Percentiles rank a stretch among this genome's conserved stretches.
Evolutionary conservation across 2,888 invertebrate species (phyloP).

Genomic region (Lasius fuliginosus): DNA sequence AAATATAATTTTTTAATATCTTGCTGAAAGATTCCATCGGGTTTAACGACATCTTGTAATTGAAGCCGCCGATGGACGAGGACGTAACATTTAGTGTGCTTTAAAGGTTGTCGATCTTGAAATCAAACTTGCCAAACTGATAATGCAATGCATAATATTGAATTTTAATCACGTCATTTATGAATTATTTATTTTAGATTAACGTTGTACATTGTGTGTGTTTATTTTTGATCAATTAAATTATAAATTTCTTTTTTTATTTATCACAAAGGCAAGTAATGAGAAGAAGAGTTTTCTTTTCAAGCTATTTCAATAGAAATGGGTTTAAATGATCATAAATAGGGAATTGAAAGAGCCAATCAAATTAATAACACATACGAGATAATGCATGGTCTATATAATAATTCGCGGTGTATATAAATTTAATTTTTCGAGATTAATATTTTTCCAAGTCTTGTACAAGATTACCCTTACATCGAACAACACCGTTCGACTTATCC

Average conservation of each 20-base stretch:
- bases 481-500: background rate
- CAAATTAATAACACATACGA: background rate
- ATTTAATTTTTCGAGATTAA: background rate
- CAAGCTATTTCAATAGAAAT: too few species aligned
- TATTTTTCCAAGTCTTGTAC: background rate
- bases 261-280: background rate
- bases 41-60: background rate
- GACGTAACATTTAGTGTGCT: constrained; percentile 7
- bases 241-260: background rate
- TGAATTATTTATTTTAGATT: constrained; percentile 3
- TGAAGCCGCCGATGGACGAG: background rate
- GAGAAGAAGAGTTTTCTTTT: background rate
- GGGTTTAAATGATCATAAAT: background rate
- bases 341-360: background rate
- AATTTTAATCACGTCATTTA: background rate
- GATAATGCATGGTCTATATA: background rate
- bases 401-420: background rate
- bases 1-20: background rate
- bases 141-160: background rate
- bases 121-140: background rate
- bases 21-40: background rate
- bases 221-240: background rate
- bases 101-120: background rate
- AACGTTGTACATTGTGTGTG: background rate
- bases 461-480: background rate